Percentiles rank a stretch among this genome's conserved stretches.
These are phyloP conservation scores for Sanderia malayensis DNA, from an alignment of 30 jellyfish, hydroid and myxozoan species.

Conservation along the genomic window DNA sequence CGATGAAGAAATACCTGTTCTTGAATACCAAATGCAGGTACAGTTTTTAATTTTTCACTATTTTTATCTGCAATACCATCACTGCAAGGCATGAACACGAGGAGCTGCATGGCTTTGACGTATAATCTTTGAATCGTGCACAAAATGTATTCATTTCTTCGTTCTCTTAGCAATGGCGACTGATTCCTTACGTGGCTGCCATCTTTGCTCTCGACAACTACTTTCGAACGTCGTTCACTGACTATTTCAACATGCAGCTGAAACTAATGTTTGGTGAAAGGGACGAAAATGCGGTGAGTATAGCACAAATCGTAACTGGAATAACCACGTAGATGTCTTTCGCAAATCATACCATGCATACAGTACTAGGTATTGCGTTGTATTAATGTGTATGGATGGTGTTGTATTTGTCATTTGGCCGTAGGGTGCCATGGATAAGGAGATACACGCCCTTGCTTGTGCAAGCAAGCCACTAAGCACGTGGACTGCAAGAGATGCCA, in stretches of 20 bases:
- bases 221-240: constrained; percentile 47
- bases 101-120: no score
- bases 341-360: no score
- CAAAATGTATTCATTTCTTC: no score
- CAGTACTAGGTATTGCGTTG: no score
- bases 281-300: constrained; percentile 35
- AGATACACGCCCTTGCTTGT: constrained; percentile 92
- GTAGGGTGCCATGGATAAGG: constrained; percentile 86
- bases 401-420: not conserved
- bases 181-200: constrained; percentile 89
- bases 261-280: constrained; percentile 54
- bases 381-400: not conserved
- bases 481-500: constrained; percentile 95
- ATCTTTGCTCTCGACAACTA: constrained; percentile 70
- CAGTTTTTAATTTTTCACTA: no score
- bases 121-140: no score
- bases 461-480: constrained; percentile 92
- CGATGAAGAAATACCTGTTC: constrained; percentile 76
- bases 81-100: no score
- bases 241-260: constrained; percentile 40
- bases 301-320: no score
- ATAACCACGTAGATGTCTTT: no score
- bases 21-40: constrained; percentile 97
- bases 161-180: constrained; percentile 93
- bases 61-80: no score